Percentiles rank a stretch among this genome's conserved stretches.
Conservation (phyloP, 2,888 invertebrate genomes). For the Athripsodes cinereus region DNA sequence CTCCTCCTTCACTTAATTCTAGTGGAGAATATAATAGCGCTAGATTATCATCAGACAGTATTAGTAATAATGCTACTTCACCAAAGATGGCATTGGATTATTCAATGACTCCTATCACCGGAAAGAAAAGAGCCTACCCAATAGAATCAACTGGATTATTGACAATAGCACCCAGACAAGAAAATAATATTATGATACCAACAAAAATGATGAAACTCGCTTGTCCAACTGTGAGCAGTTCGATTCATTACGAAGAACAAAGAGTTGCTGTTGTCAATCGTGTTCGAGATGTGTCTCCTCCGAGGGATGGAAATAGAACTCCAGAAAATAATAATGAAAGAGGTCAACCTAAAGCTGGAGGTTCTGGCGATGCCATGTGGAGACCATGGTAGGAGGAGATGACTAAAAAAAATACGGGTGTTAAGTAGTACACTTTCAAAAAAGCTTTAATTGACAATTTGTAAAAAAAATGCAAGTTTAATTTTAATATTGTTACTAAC, state of each 20-base stretch:
- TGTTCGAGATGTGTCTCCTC: neutral
- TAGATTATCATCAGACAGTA: slow-evolving; percentile 29
- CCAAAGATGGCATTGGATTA: slow-evolving; percentile 48
- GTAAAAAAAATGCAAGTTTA: no score
- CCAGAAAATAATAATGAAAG: slow-evolving; percentile 9
- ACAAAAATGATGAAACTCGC: slow-evolving; percentile 23
- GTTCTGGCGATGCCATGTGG: slow-evolving; percentile 48
- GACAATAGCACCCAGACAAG: slow-evolving; percentile 5
- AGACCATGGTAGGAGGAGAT: slow-evolving; percentile 52
- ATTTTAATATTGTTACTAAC: no score
- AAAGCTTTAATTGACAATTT: no score
- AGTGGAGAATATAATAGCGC: slow-evolving; percentile 42
- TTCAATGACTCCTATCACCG: slow-evolving; percentile 32
- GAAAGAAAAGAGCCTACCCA: slow-evolving; percentile 16
- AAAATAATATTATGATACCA: slow-evolving; percentile 10
- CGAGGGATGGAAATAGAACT: neutral
- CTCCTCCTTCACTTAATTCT: slow-evolving; percentile 16
- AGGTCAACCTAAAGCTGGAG: slow-evolving; percentile 28
- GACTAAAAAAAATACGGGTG: no score
- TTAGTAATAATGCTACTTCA: slow-evolving; percentile 41
- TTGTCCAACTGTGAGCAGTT: slow-evolving; percentile 22
- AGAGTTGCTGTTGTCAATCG: neutral
- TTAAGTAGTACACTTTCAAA: no score
- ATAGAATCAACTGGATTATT: slow-evolving; percentile 2
- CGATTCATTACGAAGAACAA: slow-evolving; percentile 30